These are phyloP conservation scores for Pyrrhia umbra DNA, from an alignment of 2,888 invertebrate genomes.

Conservation along the genomic window DNA sequence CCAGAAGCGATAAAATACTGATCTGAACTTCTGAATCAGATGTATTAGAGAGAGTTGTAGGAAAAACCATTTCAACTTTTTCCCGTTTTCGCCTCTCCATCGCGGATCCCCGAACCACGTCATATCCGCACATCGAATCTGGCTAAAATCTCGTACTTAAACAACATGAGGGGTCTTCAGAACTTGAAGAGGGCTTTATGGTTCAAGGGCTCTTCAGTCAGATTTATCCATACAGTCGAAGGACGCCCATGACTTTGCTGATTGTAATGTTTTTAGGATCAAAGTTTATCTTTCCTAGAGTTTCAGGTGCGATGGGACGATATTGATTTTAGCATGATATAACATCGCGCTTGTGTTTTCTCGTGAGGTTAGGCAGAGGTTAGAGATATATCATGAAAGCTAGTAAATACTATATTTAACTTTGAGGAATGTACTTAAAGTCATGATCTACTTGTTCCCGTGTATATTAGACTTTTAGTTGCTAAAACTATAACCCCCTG, in stretches of 20 bases:
- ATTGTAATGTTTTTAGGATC: slow-evolving; percentile 54
- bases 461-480: too few species aligned
- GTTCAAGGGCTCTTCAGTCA: slow-evolving; percentile 61
- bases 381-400: too few species aligned
- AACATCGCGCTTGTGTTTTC: too few species aligned
- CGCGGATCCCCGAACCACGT: slow-evolving; percentile 14
- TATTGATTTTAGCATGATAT: slow-evolving; percentile 32
- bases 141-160: slow-evolving; percentile 63
- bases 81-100: background rate
- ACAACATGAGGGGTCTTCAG: slow-evolving; percentile 55
- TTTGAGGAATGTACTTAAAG: too few species aligned
- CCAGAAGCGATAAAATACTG: too few species aligned
- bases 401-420: too few species aligned
- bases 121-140: slow-evolving; percentile 49
- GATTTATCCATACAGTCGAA: slow-evolving; percentile 68
- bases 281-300: slow-evolving; percentile 39
- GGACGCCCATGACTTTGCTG: slow-evolving; percentile 55
- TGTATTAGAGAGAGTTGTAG: background rate
- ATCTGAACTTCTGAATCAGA: background rate
- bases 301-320: background rate
- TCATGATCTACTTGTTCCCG: too few species aligned
- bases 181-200: slow-evolving; percentile 57
- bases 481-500: too few species aligned
- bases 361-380: too few species aligned
- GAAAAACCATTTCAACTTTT: background rate